These are phyloP conservation scores for Drosophila obscura DNA, from an alignment of 1,140 invertebrate species.

Conservation along the genomic window DNA sequence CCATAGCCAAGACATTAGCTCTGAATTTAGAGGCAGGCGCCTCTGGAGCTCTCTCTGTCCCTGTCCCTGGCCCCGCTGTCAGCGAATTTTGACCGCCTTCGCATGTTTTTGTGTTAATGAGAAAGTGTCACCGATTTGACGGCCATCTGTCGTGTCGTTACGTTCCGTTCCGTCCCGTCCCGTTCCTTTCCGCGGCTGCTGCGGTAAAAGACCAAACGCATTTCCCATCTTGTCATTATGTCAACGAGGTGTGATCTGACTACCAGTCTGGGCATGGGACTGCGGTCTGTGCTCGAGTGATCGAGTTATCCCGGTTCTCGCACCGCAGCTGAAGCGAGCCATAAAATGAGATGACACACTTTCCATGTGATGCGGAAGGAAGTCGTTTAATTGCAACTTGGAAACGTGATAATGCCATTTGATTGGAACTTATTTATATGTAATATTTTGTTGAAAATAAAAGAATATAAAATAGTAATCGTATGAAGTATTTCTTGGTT, in stretches of 20 bases:
- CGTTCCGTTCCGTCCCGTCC: conserved; percentile 40
- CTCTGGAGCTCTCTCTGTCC: conserved; percentile 12
- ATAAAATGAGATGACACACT: conserved; percentile 50
- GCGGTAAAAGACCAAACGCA: conserved; percentile 71
- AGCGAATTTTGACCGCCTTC: conserved; percentile 36
- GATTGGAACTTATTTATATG: neutral
- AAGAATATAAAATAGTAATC: too few species aligned
- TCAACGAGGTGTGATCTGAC: conserved; percentile 52
- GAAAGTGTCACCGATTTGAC: conserved; percentile 77
- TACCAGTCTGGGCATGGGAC: conserved; percentile 11
- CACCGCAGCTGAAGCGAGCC: conserved; percentile 22
- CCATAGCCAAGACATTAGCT: conserved; percentile 62
- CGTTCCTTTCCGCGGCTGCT: conserved; percentile 30
- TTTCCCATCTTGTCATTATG: conserved; percentile 67
- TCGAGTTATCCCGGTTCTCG: conserved; percentile 15
- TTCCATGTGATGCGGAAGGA: conserved; percentile 22
- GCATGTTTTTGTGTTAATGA: conserved; percentile 65
- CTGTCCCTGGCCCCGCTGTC: conserved; percentile 4
- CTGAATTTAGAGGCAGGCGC: conserved; percentile 37
- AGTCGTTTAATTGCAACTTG: conserved; percentile 33
- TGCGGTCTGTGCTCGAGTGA: conserved; percentile 10
- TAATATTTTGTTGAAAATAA: too few species aligned
- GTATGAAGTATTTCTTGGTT: too few species aligned
- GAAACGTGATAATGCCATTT: neutral
- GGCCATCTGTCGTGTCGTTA: conserved; percentile 3